phyloP scores from a whole-genome alignment of 2,888 invertebrate species.

The Erannis defoliaria region DNA sequence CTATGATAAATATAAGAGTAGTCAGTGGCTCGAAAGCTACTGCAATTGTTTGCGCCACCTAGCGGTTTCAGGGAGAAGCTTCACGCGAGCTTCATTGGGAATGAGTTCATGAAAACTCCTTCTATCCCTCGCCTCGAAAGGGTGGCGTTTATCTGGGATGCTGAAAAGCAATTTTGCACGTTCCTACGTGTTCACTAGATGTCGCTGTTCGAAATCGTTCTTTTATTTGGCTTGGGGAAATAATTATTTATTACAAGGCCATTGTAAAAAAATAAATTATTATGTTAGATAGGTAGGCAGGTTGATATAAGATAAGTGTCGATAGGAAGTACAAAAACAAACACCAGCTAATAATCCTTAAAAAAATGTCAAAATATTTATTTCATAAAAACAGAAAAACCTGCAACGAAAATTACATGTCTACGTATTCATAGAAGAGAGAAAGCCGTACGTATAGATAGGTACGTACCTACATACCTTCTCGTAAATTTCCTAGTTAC shows the following conservation, averaged over 20 bases:
- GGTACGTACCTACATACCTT: not conserved
- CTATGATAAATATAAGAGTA: too few relatives aligned
- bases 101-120: not conserved
- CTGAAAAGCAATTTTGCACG: not conserved
- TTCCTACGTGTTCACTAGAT: conserved; percentile 5
- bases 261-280: too few relatives aligned
- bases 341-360: too few relatives aligned
- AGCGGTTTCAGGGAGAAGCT: conserved; percentile 28
- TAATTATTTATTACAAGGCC: too few relatives aligned
- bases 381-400: too few relatives aligned
- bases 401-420: too few relatives aligned
- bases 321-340: too few relatives aligned
- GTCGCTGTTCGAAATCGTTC: conserved; percentile 12
- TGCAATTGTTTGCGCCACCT: conserved; percentile 32
- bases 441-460: too few relatives aligned
- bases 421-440: too few relatives aligned
- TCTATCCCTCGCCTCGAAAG: not conserved
- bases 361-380: too few relatives aligned
- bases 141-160: not conserved
- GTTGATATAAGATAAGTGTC: too few relatives aligned
- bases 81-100: not conserved
- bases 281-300: too few relatives aligned
- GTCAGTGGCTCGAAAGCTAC: not conserved
- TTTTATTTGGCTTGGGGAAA: not conserved
- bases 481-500: conserved; percentile 1